Conservation (phyloP, 2,797 vertebrate species). For the Acanthurus leucopareius region DNA sequence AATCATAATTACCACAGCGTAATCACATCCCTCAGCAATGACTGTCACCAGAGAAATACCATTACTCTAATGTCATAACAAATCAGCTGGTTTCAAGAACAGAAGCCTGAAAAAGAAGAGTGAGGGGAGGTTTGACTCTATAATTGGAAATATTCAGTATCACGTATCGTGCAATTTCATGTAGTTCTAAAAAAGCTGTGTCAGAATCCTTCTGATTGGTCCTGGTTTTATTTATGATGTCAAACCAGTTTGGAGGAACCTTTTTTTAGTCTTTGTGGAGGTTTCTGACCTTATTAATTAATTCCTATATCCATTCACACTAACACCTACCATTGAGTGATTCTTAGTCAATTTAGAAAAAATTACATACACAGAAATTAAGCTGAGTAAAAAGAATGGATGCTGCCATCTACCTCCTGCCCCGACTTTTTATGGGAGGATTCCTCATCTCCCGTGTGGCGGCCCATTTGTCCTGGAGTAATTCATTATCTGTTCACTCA, state of each 20-base stretch:
- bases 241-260: constrained; percentile 18
- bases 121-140: constrained; percentile 50
- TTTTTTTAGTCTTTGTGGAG: constrained; percentile 3
- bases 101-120: constrained; percentile 52
- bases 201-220: constrained; percentile 30
- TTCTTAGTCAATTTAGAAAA: constrained; percentile 11
- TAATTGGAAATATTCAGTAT: constrained; percentile 71
- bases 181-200: constrained; percentile 32
- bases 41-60: constrained; percentile 81
- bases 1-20: constrained; percentile 81
- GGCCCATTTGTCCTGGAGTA: constrained; percentile 83
- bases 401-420: constrained; percentile 58
- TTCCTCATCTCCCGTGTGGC: constrained; percentile 76
- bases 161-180: constrained; percentile 57
- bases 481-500: constrained; percentile 87
- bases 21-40: constrained; percentile 82
- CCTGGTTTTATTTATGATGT: constrained; percentile 21
- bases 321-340: background rate
- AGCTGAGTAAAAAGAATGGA: constrained; percentile 25
- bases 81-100: constrained; percentile 77
- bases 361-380: constrained; percentile 8
- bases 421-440: constrained; percentile 56
- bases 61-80: constrained; percentile 81
- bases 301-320: background rate
- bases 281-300: constrained; percentile 19